Evolutionary conservation across 2,113 vertebrate species (phyloP), one percentile per base, ranked within the genome.

Genomic region (Pao palembangensis): DNA sequence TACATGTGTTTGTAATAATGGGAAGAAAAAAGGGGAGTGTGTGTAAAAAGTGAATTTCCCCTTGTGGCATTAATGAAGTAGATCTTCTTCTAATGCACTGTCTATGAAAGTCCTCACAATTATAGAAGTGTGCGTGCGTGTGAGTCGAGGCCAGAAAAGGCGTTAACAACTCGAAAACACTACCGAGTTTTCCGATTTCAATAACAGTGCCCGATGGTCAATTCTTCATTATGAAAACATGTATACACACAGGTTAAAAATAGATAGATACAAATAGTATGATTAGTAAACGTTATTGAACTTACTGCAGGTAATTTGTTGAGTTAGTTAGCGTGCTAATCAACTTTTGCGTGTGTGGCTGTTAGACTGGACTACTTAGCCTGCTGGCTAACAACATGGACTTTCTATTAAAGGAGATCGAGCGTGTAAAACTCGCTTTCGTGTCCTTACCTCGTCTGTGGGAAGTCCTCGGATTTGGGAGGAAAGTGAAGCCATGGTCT

Each of bases 381-480:
- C 49, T 8, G 5, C 18, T 54, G 51, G 75, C 73, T 76, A 84
- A 53, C 81, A 38, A 38, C 34, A 38, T 11, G 34, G 34, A 38
- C 6, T 31, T 11, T 8, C 34, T 4, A 38, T 0, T 2, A 12
- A 38, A 10, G 34, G 6, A 28, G 5, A 28, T 1, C 25, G 25
- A 28, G 25, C 25, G 25, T 4, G 25, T 28, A 5, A 5, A 28
- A 28, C 2, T 28, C 5, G 25, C 25, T 28, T 28, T 28, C 25
- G 25, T 28, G 25, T 12, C 34, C 1, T 87, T 78, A 93, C 91
- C 91, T 89, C 88, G 5, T 91, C 91, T 2, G 81, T 52, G 19
- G 71, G 75, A 64, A 91, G 90, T 79, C 90, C 92, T 58, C 87
- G 87, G 64, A 91, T 84, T 58, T 91, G 88, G 3, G 85, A 63